These are phyloP conservation scores for Todiramphus saurophagus DNA, from an alignment of 2,113 vertebrate genomes.

Conservation along the genomic window DNA sequence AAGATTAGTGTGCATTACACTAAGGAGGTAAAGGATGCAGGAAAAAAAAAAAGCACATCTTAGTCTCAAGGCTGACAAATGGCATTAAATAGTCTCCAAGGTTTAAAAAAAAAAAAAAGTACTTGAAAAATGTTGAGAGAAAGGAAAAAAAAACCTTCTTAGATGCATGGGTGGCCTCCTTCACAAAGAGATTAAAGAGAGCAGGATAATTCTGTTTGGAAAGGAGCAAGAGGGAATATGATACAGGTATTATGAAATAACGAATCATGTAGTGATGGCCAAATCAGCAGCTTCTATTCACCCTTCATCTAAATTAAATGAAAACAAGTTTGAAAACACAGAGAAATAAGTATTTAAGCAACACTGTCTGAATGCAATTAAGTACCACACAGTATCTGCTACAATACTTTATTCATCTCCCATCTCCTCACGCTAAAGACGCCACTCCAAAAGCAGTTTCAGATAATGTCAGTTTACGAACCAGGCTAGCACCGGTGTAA, in stretches of 20 bases:
- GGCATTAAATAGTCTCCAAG: constrained; percentile 1
- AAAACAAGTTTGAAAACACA: constrained; percentile 43
- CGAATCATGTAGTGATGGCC: constrained; percentile 38
- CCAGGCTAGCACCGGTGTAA: neutral
- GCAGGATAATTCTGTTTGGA: constrained; percentile 46
- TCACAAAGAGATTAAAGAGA: constrained; percentile 54
- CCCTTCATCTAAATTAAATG: constrained; percentile 58
- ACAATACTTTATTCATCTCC: neutral
- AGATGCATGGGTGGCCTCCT: constrained; percentile 55
- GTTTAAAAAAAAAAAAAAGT: neutral
- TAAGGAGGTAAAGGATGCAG: neutral
- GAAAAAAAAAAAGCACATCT: neutral
- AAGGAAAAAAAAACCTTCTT: neutral
- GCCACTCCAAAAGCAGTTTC: neutral
- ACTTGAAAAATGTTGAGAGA: neutral
- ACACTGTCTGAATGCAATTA: neutral
- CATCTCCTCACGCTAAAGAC: neutral
- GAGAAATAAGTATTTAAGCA: constrained; percentile 27
- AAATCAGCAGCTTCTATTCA: constrained; percentile 48
- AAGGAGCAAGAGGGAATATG: constrained; percentile 29
- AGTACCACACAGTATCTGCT: neutral
- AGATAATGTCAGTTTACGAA: neutral
- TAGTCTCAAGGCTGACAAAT: neutral
- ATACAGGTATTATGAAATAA: constrained; percentile 69
- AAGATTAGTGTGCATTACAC: neutral